Evolutionary conservation across 1,140 invertebrate genomes (phyloP).

Genomic region (Heliconius himera): DNA sequence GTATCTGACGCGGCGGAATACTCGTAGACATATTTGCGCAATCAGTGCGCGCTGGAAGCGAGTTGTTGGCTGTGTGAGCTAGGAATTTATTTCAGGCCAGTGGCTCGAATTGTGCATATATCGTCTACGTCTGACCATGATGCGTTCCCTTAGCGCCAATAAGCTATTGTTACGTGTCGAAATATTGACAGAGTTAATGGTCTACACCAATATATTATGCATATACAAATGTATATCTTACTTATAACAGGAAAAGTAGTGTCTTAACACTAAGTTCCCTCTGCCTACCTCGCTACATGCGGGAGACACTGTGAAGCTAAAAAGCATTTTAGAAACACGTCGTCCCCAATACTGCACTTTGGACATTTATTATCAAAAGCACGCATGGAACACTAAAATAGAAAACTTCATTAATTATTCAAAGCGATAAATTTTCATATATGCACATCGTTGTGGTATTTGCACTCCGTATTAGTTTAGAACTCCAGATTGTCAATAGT

Average conservation of each 20-base stretch:
- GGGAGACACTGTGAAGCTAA: too few species aligned
- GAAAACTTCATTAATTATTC: too few species aligned
- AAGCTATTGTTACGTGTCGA: neutral
- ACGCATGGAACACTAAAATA: too few species aligned
- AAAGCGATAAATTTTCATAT: neutral
- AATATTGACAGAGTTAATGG: neutral
- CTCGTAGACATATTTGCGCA: constrained; percentile 31
- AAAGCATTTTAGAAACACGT: too few species aligned
- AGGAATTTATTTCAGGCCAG: constrained; percentile 11
- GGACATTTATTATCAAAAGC: too few species aligned
- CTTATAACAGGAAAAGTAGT: too few species aligned
- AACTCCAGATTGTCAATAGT: neutral
- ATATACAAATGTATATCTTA: neutral
- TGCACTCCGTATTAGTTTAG: neutral
- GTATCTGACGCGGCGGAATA: neutral
- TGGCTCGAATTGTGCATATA: constrained; percentile 24
- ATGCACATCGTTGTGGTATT: neutral
- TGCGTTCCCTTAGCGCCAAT: neutral
- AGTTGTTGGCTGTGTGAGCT: neutral
- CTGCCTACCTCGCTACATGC: too few species aligned
- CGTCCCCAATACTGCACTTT: too few species aligned
- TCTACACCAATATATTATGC: neutral
- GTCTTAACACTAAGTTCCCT: neutral
- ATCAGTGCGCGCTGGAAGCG: constrained; percentile 17
- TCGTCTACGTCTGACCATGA: constrained; percentile 10